These are phyloP conservation scores for Ochlodes sylvanus DNA, from an alignment of 2,888 invertebrate genomes.

Conservation along the genomic window DNA sequence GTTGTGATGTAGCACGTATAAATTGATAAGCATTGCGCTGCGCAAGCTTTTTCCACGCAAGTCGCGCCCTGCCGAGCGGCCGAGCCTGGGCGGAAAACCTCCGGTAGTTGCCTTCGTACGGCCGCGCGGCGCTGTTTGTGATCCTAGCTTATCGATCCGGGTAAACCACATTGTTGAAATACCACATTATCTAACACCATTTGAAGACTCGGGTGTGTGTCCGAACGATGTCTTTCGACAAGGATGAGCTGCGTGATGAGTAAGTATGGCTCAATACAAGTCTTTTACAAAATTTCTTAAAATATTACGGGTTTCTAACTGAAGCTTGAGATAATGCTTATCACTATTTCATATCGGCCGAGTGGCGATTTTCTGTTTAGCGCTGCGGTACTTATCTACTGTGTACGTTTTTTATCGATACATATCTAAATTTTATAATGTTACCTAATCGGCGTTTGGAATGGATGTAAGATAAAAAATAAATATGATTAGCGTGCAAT, in stretches of 20 bases:
- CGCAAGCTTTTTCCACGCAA: slow-evolving; percentile 50
- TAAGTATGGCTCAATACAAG: slow-evolving; percentile 74
- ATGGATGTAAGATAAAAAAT: background rate
- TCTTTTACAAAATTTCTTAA: background rate
- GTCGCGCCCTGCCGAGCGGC: slow-evolving; percentile 56
- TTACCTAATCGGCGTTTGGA: background rate
- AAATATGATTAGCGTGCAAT: background rate
- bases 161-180: slow-evolving; percentile 45
- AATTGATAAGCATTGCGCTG: slow-evolving; percentile 39
- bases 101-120: slow-evolving; percentile 51
- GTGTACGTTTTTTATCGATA: background rate
- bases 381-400: background rate
- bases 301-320: background rate
- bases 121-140: slow-evolving; percentile 63
- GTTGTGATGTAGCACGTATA: background rate
- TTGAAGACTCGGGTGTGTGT: slow-evolving; percentile 57
- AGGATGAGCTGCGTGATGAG: slow-evolving; percentile 89
- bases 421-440: background rate
- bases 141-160: slow-evolving; percentile 69
- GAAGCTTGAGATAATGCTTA: slow-evolving; percentile 18
- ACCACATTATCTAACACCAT: slow-evolving; percentile 48
- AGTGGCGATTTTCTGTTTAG: background rate
- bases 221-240: slow-evolving; percentile 84
- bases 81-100: slow-evolving; percentile 62
- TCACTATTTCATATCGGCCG: background rate